Evolutionary conservation across 1,140 invertebrate genomes (phyloP).

Genomic region (Meloidogyne chitwoodi): DNA sequence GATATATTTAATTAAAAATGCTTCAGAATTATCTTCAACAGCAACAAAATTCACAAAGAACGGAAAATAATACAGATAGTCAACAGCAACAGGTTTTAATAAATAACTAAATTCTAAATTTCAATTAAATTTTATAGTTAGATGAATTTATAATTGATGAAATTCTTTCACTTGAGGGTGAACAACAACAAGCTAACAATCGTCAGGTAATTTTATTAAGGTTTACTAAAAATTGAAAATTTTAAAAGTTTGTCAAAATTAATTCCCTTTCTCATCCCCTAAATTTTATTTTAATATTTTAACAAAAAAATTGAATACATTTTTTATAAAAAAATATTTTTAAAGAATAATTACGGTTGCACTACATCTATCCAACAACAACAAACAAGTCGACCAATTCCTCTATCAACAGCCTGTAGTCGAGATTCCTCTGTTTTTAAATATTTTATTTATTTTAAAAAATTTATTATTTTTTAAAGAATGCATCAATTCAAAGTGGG

Average conservation of each 20-base stretch:
- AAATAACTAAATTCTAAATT: background rate
- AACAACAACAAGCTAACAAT: conserved; percentile 29
- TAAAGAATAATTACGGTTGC: conserved; percentile 28
- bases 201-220: background rate
- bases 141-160: conserved; percentile 58
- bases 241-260: too few species aligned
- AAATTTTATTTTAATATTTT: too few species aligned
- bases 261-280: too few species aligned
- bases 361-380: conserved; percentile 32
- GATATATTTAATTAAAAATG: background rate
- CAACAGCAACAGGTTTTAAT: background rate
- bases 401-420: conserved; percentile 15
- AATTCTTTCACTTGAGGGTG: conserved; percentile 54
- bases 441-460: too few species aligned
- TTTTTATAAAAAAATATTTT: background rate
- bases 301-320: too few species aligned
- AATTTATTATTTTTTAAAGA: background rate
- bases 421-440: conserved; percentile 19
- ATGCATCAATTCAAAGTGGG: conserved; percentile 24
- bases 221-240: too few species aligned
- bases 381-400: conserved; percentile 23
- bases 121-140: conserved; percentile 26
- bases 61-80: background rate
- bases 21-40: background rate
- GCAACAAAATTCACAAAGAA: background rate